phyloP scores from a whole-genome alignment of 2,888 invertebrate genomes.

The Andrena marginata region DNA sequence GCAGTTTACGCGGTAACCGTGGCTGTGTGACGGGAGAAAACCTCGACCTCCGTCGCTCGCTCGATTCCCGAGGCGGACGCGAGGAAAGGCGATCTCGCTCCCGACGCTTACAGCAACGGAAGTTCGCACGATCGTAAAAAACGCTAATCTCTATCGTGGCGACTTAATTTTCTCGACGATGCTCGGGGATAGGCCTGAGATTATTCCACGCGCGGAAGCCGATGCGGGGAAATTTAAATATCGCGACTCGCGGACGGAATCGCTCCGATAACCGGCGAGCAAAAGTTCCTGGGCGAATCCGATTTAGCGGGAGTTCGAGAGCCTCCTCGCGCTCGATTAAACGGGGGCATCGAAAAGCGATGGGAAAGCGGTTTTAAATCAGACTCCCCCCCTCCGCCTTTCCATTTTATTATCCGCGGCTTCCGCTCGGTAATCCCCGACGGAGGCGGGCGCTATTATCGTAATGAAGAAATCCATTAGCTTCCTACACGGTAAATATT shows the following conservation, averaged over 20 bases:
- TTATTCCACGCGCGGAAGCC: neutral
- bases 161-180: too few species aligned
- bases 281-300: neutral
- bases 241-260: neutral
- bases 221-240: neutral
- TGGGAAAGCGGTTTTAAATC: constrained; percentile 40
- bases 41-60: constrained; percentile 54
- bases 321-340: constrained; percentile 3
- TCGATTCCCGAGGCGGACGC: constrained; percentile 42
- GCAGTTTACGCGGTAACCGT: constrained; percentile 36
- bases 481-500: constrained; percentile 60
- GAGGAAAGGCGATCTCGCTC: constrained; percentile 28
- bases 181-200: neutral
- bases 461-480: constrained; percentile 73
- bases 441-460: constrained; percentile 50
- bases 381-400: constrained; percentile 1
- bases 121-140: neutral
- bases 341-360: constrained; percentile 32
- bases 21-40: constrained; percentile 59
- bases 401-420: constrained; percentile 44
- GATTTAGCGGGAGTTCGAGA: neutral
- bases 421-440: constrained; percentile 44
- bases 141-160: too few species aligned
- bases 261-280: neutral
- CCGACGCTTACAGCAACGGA: too few species aligned